A percentile compares a stretch with the other conserved stretches of the same genome.
These are phyloP conservation scores for Cynopterus sphinx DNA, from an alignment of 2,797 vertebrate genomes.

Conservation along the genomic window DNA sequence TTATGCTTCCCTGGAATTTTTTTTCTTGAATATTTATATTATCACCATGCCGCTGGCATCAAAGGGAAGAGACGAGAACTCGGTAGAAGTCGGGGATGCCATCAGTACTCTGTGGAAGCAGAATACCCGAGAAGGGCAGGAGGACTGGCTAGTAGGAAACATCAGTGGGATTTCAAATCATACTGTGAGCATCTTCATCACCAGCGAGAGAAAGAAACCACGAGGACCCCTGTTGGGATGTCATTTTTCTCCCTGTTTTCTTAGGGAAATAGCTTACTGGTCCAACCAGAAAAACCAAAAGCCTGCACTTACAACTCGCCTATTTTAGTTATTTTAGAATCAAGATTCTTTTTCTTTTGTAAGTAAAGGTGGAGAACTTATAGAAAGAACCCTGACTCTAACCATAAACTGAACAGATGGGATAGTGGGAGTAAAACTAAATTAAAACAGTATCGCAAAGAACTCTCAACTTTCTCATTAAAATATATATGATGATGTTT, in stretches of 20 bases:
- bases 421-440: conserved; percentile 67
- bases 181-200: not conserved
- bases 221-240: not conserved
- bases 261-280: not conserved
- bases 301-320: not conserved
- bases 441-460: conserved; percentile 64
- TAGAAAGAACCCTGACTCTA: conserved; percentile 55
- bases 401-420: conserved; percentile 50
- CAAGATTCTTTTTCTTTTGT: not conserved
- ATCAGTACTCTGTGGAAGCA: not conserved
- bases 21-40: not conserved
- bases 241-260: conserved; percentile 6
- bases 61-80: not conserved
- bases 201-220: not conserved
- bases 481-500: conserved; percentile 69
- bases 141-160: not conserved
- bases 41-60: not conserved
- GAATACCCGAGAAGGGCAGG: not conserved
- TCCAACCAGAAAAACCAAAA: not conserved
- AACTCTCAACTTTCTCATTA: conserved; percentile 58
- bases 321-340: conserved; percentile 62
- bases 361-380: conserved; percentile 55
- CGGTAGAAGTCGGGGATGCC: not conserved
- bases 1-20: not conserved
- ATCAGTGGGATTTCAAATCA: not conserved